Conservation (phyloP, 2,113 vertebrate genomes). For the Abramis brama region DNA sequence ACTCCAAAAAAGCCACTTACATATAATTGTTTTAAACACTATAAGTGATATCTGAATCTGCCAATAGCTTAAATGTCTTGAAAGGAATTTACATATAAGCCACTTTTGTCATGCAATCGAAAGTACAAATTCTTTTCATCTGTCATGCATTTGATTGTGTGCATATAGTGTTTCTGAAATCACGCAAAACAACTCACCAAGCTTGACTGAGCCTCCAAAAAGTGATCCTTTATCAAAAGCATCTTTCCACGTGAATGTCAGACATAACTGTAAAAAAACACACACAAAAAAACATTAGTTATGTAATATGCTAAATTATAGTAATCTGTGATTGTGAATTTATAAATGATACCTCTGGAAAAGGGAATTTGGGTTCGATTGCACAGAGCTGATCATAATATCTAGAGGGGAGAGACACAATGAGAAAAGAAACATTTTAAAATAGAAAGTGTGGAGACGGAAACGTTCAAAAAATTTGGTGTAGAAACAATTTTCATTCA, state of each 20-base stretch:
- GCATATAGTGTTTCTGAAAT: background rate
- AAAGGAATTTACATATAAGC: background rate
- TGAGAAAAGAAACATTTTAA: background rate
- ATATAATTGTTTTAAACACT: background rate
- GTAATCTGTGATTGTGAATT: background rate
- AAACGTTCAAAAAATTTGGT: background rate
- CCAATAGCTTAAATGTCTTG: background rate
- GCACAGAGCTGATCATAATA: conserved; percentile 97
- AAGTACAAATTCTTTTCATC: background rate
- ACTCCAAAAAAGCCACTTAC: too few relatives aligned
- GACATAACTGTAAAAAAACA: conserved; percentile 80
- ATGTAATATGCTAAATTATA: background rate
- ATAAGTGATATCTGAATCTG: background rate
- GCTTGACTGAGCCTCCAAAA: conserved; percentile 94
- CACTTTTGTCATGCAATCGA: background rate
- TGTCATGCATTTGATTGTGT: background rate
- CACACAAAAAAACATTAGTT: conserved; percentile 37
- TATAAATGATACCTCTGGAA: conserved; percentile 86
- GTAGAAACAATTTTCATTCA: too few relatives aligned
- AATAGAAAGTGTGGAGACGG: background rate
- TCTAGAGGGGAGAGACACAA: conserved; percentile 69
- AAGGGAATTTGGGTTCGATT: conserved; percentile 96
- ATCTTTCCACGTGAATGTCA: conserved; percentile 99
- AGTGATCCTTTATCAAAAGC: conserved; percentile 99
- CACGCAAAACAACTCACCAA: conserved; percentile 78